Percentiles rank a stretch among this genome's conserved stretches.
phyloP scores from a whole-genome alignment of 1,140 invertebrate species.

The Ceratina japonica region DNA sequence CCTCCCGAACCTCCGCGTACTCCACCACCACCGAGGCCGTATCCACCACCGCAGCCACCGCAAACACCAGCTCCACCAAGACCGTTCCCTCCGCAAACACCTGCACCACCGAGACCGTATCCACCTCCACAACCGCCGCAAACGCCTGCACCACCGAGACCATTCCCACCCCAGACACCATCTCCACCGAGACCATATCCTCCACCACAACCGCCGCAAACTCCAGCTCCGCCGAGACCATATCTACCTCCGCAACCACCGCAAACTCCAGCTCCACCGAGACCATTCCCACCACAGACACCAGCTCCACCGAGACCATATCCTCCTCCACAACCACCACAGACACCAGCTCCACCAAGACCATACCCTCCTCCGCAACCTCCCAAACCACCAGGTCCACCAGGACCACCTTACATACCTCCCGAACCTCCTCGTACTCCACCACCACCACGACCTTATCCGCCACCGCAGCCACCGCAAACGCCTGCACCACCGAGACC shows the following conservation, averaged over 20 bases:
- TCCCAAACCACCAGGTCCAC: not conserved
- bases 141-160: not conserved
- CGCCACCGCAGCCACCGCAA: slow-evolving; percentile 36
- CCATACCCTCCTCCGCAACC: not conserved
- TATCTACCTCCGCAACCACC: slow-evolving; percentile 1
- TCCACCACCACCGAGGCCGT: slow-evolving; percentile 8
- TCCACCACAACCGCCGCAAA: not conserved
- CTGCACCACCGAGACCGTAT: slow-evolving; percentile 60
- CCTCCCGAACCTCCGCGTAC: not conserved
- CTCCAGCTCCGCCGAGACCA: slow-evolving; percentile 24
- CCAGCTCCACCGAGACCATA: slow-evolving; percentile 56
- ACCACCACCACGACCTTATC: slow-evolving; percentile 1
- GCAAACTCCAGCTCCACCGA: slow-evolving; percentile 63
- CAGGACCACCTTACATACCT: slow-evolving; percentile 16
- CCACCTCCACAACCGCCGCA: slow-evolving; percentile 48
- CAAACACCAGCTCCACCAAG: slow-evolving; percentile 24
- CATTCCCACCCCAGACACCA: not conserved
- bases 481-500: not conserved
- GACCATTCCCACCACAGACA: slow-evolving; percentile 62
- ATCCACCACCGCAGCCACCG: slow-evolving; percentile 22
- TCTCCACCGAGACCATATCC: slow-evolving; percentile 13
- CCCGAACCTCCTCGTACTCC: not conserved
- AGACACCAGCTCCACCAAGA: slow-evolving; percentile 66
- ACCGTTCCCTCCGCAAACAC: not conserved
- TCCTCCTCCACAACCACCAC: slow-evolving; percentile 57